Percentiles rank a stretch among this genome's conserved stretches.
phyloP scores from a whole-genome alignment of 1,140 invertebrate genomes.

The Trachelipus rathkii region DNA sequence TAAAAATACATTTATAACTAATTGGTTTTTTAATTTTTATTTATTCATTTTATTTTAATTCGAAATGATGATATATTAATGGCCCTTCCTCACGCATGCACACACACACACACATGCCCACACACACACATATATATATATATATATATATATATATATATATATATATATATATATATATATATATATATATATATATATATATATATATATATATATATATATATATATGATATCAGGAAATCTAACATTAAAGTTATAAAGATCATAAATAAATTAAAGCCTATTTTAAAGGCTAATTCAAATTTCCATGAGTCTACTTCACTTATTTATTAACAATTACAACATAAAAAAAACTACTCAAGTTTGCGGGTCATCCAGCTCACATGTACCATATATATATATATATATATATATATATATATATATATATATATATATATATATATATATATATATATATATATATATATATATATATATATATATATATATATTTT shows the following conservation, averaged over 20 bases:
- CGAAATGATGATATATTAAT: too few relatives aligned
- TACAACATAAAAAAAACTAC: not conserved
- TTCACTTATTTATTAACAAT: too few relatives aligned
- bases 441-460: constrained; percentile 8
- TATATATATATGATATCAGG: constrained; percentile 5
- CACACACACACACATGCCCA: not conserved
- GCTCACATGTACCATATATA: too few relatives aligned
- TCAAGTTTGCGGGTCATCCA: too few relatives aligned
- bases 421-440: constrained; percentile 11
- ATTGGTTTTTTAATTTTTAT: too few relatives aligned
- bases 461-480: constrained; percentile 11
- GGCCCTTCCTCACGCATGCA: too few relatives aligned
- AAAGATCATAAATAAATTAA: too few relatives aligned
- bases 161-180: constrained; percentile 13
- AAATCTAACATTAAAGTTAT: too few relatives aligned
- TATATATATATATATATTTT: not conserved
- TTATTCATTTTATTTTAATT: too few relatives aligned
- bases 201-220: constrained; percentile 11
- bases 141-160: not conserved
- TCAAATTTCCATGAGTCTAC: too few relatives aligned
- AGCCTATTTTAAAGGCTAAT: too few relatives aligned
- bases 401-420: constrained; percentile 13
- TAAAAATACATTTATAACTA: too few relatives aligned
- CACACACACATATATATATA: not conserved
- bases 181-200: constrained; percentile 8